A percentile compares a stretch with the other conserved stretches of the same genome.
These are phyloP conservation scores for Brachyopa scutellaris DNA, from an alignment of 2,888 invertebrate genomes.

Conservation along the genomic window DNA sequence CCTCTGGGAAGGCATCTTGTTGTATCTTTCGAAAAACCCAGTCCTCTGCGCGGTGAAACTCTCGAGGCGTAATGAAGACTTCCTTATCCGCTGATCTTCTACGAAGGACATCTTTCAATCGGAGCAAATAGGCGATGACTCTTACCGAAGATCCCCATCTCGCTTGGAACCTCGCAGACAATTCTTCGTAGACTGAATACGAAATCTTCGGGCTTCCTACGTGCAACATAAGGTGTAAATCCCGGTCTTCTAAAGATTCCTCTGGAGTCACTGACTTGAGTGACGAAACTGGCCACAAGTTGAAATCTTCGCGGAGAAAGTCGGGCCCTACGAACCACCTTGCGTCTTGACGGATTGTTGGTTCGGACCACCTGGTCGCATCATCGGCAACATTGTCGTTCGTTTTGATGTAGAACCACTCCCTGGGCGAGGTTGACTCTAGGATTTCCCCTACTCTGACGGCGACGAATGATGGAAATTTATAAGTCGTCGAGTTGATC, in stretches of 20 bases:
- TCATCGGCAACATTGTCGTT: conserved; percentile 36
- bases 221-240: background rate
- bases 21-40: conserved; percentile 1
- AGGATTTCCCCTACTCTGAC: conserved; percentile 24
- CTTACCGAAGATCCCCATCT: conserved; percentile 1
- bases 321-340: background rate
- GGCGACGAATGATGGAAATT: conserved; percentile 12
- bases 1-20: background rate
- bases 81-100: background rate
- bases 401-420: conserved; percentile 4
- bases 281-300: background rate
- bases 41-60: too few species aligned
- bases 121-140: background rate
- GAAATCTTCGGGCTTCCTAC: too few species aligned
- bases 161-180: background rate
- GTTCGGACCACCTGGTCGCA: conserved; percentile 4
- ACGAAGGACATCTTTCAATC: background rate
- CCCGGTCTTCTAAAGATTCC: background rate
- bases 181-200: background rate
- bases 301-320: background rate
- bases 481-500: conserved; percentile 3
- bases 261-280: background rate
- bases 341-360: background rate
- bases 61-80: too few species aligned
- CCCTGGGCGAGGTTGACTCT: background rate